phyloP scores from a whole-genome alignment of 2,888 invertebrate species.

The Coremacera marginata region DNA sequence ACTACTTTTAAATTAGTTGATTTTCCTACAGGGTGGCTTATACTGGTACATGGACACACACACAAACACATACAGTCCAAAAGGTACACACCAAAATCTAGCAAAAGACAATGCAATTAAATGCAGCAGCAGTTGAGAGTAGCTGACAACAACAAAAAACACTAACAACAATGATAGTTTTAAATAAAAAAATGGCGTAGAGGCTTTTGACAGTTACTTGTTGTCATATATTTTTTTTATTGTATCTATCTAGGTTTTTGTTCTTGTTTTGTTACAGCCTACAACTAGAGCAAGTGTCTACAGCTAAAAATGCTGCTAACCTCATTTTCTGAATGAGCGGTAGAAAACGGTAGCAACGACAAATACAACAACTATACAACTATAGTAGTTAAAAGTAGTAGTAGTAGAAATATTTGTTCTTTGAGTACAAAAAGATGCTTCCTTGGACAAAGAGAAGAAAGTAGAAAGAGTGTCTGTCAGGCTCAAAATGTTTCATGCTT shows the following conservation, averaged over 20 bases:
- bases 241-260: not conserved
- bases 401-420: not conserved
- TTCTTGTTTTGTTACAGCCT: not conserved
- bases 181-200: slow-evolving; percentile 2
- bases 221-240: not conserved
- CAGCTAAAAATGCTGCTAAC: slow-evolving; percentile 5
- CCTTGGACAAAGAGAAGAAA: not conserved
- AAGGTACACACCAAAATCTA: not conserved
- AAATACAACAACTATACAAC: not conserved
- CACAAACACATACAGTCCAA: not conserved
- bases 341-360: not conserved
- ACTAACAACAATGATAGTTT: not conserved
- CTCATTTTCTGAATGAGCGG: slow-evolving; percentile 21
- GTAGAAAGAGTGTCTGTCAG: not conserved
- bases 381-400: not conserved
- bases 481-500: too few species aligned
- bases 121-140: slow-evolving; percentile 11
- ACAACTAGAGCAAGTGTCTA: slow-evolving; percentile 26
- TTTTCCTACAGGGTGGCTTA: too few species aligned
- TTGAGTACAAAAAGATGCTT: not conserved
- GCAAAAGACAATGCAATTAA: slow-evolving; percentile 19
- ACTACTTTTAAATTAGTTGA: too few species aligned
- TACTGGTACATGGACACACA: not conserved
- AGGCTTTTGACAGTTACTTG: not conserved
- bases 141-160: not conserved